Evolutionary conservation across 2,113 vertebrate genomes (phyloP), one percentile per base, ranked within the genome.

Genomic region (cattle (Bos taurus)): DNA sequence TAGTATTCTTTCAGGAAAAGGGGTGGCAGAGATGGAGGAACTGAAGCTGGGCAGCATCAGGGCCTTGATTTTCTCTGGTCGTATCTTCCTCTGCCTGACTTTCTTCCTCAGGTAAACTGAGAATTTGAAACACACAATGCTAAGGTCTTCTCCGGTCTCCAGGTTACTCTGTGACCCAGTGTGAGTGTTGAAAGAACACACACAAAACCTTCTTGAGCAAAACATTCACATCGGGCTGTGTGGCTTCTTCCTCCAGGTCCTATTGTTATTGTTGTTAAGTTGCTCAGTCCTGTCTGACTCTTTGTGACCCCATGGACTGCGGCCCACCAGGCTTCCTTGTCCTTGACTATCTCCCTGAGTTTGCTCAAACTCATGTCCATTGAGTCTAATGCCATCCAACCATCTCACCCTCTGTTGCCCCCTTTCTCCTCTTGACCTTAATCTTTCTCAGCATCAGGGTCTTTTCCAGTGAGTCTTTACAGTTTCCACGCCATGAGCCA

Each of bases 171-270:
- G 36, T 71, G 91, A 71, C 86, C 97, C 56, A 62, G 30, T 64
- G 86, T 96, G 21, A 80, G 83, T 62, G 56, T 54, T 88, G 91
- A 90, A 94, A 82, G 83, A 93, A 56, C 2, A 64, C 62, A 88
- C 80, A 11, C 43, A 60, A 85, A 96, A 19, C 21, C 50, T 92
- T 67, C 21, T 87, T 48, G 60, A 94, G 30, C 36, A 83, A 71
- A 80, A 43, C 17, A 48, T n/a, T 43, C 52, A 2, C 46, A n/a
- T 67, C 3, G 11, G 9, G 64, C 30, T n/a, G 2, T 6, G 6
- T 71, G 88, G 26, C 64, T 62, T 81, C 90, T 84, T 33, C 21
- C 46, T 60, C 30, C 26, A 74, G 67, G 19, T 25, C 67, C 67
- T 25, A 1, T 25, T 40, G 33, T n/a, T n/a, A 17, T n/a, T n/a